Conservation (phyloP, 64 coral and sea anemone species). For the Stichodactyla mertensii region DNA sequence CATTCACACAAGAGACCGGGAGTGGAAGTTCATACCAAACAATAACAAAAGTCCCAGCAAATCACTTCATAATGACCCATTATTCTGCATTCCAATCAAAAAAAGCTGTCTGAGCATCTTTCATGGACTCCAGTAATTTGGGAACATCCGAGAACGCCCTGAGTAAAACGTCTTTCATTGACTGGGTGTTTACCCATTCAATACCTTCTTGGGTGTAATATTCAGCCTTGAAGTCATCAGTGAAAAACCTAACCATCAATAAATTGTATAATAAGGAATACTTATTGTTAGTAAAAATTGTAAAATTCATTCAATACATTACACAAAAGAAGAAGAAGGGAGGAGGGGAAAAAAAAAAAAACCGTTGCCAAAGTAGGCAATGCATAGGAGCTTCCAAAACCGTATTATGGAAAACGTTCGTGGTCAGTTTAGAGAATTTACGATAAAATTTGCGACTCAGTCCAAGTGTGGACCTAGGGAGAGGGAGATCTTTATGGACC, state of each 20-base stretch:
- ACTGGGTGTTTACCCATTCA: constrained; percentile 54
- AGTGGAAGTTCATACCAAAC: background rate
- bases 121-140: constrained; percentile 8
- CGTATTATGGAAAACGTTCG: too few species aligned
- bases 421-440: too few species aligned
- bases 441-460: too few species aligned
- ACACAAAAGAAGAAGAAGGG: too few species aligned
- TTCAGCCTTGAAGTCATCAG: constrained; percentile 70
- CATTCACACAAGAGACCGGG: background rate
- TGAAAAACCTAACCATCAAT: constrained; percentile 53
- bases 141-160: constrained; percentile 56
- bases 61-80: background rate
- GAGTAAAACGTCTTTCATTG: constrained; percentile 66
- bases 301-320: too few species aligned
- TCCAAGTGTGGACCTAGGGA: too few species aligned
- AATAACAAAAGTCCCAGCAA: background rate
- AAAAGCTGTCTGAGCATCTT: constrained; percentile 45
- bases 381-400: too few species aligned
- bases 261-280: too few species aligned
- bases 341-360: too few species aligned
- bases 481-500: too few species aligned
- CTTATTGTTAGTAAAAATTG: too few species aligned
- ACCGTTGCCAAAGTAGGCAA: too few species aligned
- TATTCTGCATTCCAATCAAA: constrained; percentile 28
- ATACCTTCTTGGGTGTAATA: constrained; percentile 78